These are phyloP conservation scores for Sebastiscus tertius DNA, from an alignment of 2,797 vertebrate genomes.

Conservation along the genomic window DNA sequence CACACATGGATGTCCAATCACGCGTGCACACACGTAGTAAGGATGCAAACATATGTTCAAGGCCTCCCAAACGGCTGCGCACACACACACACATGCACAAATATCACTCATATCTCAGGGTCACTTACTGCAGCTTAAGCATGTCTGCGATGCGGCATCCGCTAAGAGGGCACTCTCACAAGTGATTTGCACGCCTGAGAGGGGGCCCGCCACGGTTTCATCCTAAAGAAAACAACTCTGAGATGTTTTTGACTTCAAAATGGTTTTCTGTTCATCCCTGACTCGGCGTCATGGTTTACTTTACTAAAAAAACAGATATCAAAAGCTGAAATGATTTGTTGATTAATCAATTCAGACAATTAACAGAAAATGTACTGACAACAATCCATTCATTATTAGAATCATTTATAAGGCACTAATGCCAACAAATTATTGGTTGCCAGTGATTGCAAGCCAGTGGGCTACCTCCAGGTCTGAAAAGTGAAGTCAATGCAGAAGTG, in stretches of 20 bases:
- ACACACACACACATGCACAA: neutral
- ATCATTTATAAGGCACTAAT: neutral
- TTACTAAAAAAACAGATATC: neutral
- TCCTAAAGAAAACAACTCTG: constrained; percentile 54
- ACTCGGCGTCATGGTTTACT: neutral
- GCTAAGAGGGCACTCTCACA: constrained; percentile 42
- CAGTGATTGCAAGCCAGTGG: neutral
- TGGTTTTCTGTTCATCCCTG: constrained; percentile 28
- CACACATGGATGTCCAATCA: neutral
- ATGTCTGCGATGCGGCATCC: constrained; percentile 31
- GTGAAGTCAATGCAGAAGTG: too few relatives aligned
- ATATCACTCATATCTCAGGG: constrained; percentile 33
- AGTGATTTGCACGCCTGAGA: constrained; percentile 38
- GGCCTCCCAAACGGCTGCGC: neutral
- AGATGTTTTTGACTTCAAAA: constrained; percentile 39
- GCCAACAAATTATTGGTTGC: neutral
- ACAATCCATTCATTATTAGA: neutral
- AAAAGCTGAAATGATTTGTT: neutral
- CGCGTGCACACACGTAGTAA: neutral
- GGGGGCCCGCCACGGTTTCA: constrained; percentile 26
- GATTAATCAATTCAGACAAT: neutral
- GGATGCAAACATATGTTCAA: neutral
- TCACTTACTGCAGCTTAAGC: constrained; percentile 60
- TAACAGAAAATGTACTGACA: neutral
- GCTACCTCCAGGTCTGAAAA: too few relatives aligned